Evolutionary conservation across 2,797 vertebrate genomes (phyloP), one percentile per base, ranked within the genome.

Genomic region (Pseudotriccus pelzelni): DNA sequence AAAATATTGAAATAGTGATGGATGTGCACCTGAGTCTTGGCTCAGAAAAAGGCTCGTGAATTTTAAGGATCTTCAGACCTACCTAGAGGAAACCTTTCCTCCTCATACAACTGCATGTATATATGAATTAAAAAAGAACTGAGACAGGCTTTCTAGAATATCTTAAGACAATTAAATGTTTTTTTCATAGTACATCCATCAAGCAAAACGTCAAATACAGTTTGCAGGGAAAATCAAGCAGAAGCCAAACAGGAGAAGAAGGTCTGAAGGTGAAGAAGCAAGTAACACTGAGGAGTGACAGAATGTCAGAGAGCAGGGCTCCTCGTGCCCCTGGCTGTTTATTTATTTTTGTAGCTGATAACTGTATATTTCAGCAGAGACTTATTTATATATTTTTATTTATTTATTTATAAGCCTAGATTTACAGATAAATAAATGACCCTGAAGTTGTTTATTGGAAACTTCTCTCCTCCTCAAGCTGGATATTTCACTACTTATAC

Each of bases 31-130:
- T 63, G 76, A 93, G 88, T 32, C 70, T 93, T 69, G 46, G 47
- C 59, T 93, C 25, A 82, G 76, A 83, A 89, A 88, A 90, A 83
- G 19, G 21, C 49, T 93, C 39, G 79, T 75, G 90, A 94, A 92
- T 96, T 96, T 95, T 90, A 95, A 96, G 95, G 24, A 36, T 74
- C 53, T 59, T 70, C 64, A 91, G 77, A 94, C n/a, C 12, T 89
- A 77, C 43, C 56, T 84, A 79, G 63, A 80, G 58, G 43, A 91
- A 94, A 66, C 5, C 28, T 93, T 69, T 80, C 24, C 34, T 91
- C 59, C 58, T 30, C 20, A 39, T 62, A 39, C 24, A 85, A 18
- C 36, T 83, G 62, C 41, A 59, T 18, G 50, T 72, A 58, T 22
- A 39, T 49, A 52, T 44, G 69, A 86, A 91, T 68, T 90, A 2